Percentiles rank a stretch among this genome's conserved stretches.
These are phyloP conservation scores for Cecropterus lyciades DNA, from an alignment of 1,140 invertebrate genomes.

Conservation along the genomic window DNA sequence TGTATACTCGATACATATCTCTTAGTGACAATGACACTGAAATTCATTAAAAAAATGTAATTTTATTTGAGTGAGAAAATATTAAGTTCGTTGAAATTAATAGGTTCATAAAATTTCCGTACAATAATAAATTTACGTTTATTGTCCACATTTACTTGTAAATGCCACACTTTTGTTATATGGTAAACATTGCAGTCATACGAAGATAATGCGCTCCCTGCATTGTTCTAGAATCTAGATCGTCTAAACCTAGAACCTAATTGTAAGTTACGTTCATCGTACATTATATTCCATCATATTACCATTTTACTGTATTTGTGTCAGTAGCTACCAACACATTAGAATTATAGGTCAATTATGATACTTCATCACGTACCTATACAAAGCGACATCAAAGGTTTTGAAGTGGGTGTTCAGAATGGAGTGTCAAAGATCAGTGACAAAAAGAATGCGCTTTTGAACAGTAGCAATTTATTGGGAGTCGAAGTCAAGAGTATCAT, in stretches of 20 bases:
- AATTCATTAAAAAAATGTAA: too few relatives aligned
- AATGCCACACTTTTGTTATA: too few relatives aligned
- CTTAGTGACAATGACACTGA: too few relatives aligned
- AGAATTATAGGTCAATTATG: neutral
- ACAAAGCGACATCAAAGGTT: constrained; percentile 4
- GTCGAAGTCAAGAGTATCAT: constrained; percentile 45
- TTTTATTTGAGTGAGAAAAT: too few relatives aligned
- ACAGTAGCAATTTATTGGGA: constrained; percentile 43
- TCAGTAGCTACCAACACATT: neutral
- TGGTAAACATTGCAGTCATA: neutral
- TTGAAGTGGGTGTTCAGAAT: constrained; percentile 8
- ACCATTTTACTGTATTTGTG: too few relatives aligned
- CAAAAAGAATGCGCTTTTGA: constrained; percentile 44
- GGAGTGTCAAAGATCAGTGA: constrained; percentile 2
- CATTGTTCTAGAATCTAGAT: constrained; percentile 2
- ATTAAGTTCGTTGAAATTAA: too few relatives aligned
- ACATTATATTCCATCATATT: too few relatives aligned
- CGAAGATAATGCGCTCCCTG: neutral
- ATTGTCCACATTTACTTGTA: too few relatives aligned
- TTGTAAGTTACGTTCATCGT: neutral
- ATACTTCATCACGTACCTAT: neutral
- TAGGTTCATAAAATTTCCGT: neutral
- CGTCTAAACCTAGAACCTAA: neutral
- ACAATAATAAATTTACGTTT: too few relatives aligned
- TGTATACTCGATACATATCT: too few relatives aligned